Evolutionary conservation across 2,797 vertebrate species (phyloP).

Genomic region (Chelonia mydas): DNA sequence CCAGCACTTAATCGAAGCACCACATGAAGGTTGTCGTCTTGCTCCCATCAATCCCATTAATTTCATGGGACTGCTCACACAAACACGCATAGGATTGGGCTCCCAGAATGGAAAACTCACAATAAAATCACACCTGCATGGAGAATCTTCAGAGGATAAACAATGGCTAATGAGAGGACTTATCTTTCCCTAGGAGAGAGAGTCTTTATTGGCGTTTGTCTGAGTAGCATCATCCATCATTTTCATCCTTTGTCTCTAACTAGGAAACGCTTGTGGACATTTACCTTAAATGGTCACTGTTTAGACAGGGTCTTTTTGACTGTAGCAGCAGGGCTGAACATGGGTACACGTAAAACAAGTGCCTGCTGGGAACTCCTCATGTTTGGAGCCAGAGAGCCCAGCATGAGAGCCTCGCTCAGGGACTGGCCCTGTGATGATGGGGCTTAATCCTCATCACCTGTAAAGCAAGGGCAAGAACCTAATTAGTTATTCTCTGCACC

Average conservation of each 20-base stretch:
- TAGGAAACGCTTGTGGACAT: neutral
- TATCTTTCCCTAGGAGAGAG: neutral
- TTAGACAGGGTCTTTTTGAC: neutral
- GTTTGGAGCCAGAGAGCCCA: neutral
- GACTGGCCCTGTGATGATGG: neutral
- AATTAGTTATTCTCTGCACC: too few relatives aligned
- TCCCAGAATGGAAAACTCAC: neutral
- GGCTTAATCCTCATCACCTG: too few relatives aligned
- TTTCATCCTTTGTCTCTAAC: neutral
- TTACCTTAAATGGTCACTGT: neutral
- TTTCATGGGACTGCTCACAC: too few relatives aligned
- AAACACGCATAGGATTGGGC: neutral
- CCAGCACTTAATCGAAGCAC: too few relatives aligned
- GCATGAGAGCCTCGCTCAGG: neutral
- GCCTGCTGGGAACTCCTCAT: neutral
- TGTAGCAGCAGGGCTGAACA: neutral
- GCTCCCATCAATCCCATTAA: too few relatives aligned
- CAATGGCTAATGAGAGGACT: neutral
- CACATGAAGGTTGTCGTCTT: too few relatives aligned
- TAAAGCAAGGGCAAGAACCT: too few relatives aligned
- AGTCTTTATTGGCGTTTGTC: neutral
- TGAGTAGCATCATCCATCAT: neutral
- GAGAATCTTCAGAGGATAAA: neutral
- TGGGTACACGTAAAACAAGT: accelerated
- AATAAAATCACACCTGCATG: neutral